Percentiles rank a stretch among this genome's conserved stretches.
These are phyloP conservation scores for Rhabdomys pumilio DNA, from an alignment of 2,797 vertebrate species.

Conservation along the genomic window DNA sequence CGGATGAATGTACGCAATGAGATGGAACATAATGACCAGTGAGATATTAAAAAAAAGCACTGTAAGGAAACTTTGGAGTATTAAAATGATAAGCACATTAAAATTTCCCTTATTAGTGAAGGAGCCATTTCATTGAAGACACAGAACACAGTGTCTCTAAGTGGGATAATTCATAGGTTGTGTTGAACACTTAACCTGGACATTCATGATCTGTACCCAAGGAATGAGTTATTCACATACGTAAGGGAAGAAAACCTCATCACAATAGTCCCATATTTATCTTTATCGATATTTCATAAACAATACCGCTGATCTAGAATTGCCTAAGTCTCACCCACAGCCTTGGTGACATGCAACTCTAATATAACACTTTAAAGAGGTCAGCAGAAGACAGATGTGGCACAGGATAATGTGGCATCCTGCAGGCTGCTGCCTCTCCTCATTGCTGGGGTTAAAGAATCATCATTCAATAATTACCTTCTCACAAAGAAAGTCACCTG, in stretches of 20 bases:
- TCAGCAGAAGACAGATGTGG: not conserved
- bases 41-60: not conserved
- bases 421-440: not conserved
- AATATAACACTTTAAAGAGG: not conserved
- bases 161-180: not conserved
- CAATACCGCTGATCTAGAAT: not conserved
- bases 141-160: not conserved
- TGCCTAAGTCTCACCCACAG: not conserved
- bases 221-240: slow-evolving; percentile 11
- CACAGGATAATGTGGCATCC: not conserved
- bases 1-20: not conserved
- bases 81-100: slow-evolving; percentile 23
- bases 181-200: not conserved
- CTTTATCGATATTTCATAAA: not conserved
- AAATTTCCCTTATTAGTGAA: not conserved
- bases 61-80: not conserved
- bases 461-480: not conserved
- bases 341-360: not conserved
- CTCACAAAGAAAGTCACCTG: not conserved
- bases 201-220: slow-evolving; percentile 9
- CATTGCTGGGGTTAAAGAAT: not conserved
- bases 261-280: not conserved
- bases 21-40: not conserved
- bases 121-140: not conserved
- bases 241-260: not conserved